A percentile compares a stretch with the other conserved stretches of the same genome.
Conservation (phyloP, 2,113 vertebrate genomes). For the Lycaon pictus region DNA sequence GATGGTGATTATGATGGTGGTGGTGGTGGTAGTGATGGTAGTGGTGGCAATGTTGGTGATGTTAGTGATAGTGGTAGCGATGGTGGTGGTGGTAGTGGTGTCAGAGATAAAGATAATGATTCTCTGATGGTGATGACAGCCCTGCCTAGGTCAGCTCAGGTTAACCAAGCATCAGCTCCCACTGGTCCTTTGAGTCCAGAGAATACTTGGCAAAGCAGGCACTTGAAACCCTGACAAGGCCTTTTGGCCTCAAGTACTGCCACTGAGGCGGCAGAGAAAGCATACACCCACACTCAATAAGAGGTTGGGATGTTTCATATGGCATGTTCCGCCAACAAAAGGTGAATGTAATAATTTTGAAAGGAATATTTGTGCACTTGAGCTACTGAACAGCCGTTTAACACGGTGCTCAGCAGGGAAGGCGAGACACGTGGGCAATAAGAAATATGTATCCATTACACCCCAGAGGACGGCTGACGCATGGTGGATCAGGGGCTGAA, state of each 20-base stretch:
- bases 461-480: neutral
- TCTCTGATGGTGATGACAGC: neutral
- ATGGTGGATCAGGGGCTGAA: neutral
- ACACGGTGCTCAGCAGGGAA: neutral
- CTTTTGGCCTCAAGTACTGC: constrained; percentile 10
- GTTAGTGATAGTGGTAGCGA: too few relatives aligned
- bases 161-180: neutral
- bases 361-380: constrained; percentile 64
- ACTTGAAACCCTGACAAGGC: constrained; percentile 1
- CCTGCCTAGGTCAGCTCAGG: neutral
- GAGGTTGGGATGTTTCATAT: neutral
- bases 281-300: constrained; percentile 1
- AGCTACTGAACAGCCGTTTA: constrained; percentile 62
- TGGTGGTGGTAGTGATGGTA: rapidly evolving
- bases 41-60: neutral
- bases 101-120: neutral
- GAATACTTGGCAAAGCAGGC: neutral
- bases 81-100: neutral
- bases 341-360: constrained; percentile 71
- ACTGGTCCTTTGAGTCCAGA: neutral
- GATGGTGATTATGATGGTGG: rapidly evolving
- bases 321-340: constrained; percentile 73
- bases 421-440: neutral
- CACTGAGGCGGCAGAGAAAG: neutral
- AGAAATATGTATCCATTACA: neutral